These are phyloP conservation scores for Penaeus vannamei DNA, from an alignment of 1,140 invertebrate genomes.

Conservation along the genomic window DNA sequence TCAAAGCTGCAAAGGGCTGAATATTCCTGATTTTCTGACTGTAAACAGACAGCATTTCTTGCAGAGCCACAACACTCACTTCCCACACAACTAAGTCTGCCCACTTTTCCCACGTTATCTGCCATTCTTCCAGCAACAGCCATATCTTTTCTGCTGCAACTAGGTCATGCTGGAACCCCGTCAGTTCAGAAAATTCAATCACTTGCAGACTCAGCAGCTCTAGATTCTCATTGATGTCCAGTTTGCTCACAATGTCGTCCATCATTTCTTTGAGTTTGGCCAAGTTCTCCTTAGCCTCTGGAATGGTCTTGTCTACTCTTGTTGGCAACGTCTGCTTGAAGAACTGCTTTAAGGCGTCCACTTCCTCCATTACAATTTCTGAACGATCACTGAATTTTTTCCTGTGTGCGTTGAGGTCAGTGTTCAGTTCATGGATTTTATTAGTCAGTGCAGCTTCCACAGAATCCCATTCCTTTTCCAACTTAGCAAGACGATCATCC, in stretches of 20 bases:
- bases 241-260: constrained; percentile 41
- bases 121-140: constrained; percentile 54
- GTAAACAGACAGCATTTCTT: constrained; percentile 54
- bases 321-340: constrained; percentile 51
- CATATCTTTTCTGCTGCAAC: constrained; percentile 57
- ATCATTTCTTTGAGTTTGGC: constrained; percentile 44
- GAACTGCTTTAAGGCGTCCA: constrained; percentile 45
- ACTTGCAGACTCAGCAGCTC: constrained; percentile 40
- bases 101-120: constrained; percentile 60
- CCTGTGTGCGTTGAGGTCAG: constrained; percentile 33
- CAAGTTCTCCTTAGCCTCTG: constrained; percentile 38
- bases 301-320: constrained; percentile 39
- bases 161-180: constrained; percentile 54
- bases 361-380: constrained; percentile 57
- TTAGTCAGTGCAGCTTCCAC: constrained; percentile 46
- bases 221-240: constrained; percentile 57
- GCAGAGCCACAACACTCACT: constrained; percentile 58
- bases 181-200: constrained; percentile 54
- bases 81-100: constrained; percentile 50
- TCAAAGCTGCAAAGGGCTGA: constrained; percentile 25
- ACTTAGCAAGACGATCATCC: constrained; percentile 13
- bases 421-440: constrained; percentile 50
- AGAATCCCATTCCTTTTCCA: constrained; percentile 49
- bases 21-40: constrained; percentile 53
- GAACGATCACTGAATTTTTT: constrained; percentile 52